Evolutionary conservation across 2,113 vertebrate genomes (phyloP).

Genomic region (Gobius niger): DNA sequence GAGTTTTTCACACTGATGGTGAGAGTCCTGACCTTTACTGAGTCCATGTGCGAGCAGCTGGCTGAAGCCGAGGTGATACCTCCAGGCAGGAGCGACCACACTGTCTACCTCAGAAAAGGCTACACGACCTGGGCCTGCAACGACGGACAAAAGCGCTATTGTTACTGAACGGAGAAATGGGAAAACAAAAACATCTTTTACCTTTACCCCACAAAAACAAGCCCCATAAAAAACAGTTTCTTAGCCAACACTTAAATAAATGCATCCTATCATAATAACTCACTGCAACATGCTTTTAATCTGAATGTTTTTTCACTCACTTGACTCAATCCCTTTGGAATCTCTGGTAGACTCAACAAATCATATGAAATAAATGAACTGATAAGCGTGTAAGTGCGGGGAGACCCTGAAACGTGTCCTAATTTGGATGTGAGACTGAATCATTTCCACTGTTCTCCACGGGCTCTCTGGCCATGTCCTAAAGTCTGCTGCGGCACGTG

Average conservation of each 20-base stretch:
- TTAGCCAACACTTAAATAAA: no score
- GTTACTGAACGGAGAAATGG: neutral
- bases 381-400: neutral
- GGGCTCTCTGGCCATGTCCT: neutral
- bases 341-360: neutral
- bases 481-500: conserved; percentile 1
- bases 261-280: no score
- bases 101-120: conserved; percentile 18
- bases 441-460: neutral
- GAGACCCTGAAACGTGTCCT: neutral
- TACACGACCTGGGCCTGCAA: neutral
- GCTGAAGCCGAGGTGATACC: conserved; percentile 36
- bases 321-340: neutral
- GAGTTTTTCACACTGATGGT: conserved; percentile 58
- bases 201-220: no score
- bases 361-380: neutral
- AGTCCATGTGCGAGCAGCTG: conserved; percentile 35
- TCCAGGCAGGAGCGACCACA: conserved; percentile 40
- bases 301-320: neutral
- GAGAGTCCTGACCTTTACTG: conserved; percentile 66
- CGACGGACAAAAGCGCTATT: neutral
- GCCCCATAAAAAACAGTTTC: no score
- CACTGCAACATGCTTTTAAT: no score
- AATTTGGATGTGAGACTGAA: conserved; percentile 1
- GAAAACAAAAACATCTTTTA: no score